phyloP scores from a whole-genome alignment of 2,113 vertebrate species.

The Xenus cinereus region DNA sequence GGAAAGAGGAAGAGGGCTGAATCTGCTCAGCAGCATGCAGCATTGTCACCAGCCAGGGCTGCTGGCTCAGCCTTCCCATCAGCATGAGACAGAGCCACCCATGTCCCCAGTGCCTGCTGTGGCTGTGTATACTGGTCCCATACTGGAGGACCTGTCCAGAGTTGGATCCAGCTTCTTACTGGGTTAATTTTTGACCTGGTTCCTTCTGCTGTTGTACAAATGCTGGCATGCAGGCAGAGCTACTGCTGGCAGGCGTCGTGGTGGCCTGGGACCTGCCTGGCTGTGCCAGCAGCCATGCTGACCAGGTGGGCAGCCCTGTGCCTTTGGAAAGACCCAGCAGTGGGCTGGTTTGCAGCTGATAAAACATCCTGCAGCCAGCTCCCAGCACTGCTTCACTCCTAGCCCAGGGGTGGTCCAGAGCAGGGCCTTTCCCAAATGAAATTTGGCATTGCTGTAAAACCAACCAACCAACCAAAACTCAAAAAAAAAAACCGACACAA shows the following conservation, averaged over 20 bases:
- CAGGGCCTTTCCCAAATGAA: neutral
- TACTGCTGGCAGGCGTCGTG: neutral
- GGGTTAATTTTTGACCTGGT: neutral
- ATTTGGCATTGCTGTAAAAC: neutral
- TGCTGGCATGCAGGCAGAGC: neutral
- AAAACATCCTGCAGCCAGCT: neutral
- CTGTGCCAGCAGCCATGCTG: neutral
- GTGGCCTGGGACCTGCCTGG: neutral
- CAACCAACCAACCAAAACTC: neutral
- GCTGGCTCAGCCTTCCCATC: neutral
- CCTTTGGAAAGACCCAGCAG: neutral
- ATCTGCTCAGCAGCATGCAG: fast-evolving
- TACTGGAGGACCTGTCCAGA: neutral
- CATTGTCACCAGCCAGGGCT: neutral
- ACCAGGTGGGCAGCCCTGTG: neutral
- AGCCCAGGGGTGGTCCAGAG: neutral
- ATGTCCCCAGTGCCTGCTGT: neutral
- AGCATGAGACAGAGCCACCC: neutral
- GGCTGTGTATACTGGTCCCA: neutral
- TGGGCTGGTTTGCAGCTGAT: neutral
- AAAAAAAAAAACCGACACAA: neutral
- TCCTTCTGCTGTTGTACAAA: neutral
- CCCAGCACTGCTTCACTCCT: neutral
- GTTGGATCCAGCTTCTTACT: neutral
- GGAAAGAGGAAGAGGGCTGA: neutral